Base-by-base conservation (phyloP, 2,113 vertebrate genomes). In the Xiphophorus couchianus region DNA sequence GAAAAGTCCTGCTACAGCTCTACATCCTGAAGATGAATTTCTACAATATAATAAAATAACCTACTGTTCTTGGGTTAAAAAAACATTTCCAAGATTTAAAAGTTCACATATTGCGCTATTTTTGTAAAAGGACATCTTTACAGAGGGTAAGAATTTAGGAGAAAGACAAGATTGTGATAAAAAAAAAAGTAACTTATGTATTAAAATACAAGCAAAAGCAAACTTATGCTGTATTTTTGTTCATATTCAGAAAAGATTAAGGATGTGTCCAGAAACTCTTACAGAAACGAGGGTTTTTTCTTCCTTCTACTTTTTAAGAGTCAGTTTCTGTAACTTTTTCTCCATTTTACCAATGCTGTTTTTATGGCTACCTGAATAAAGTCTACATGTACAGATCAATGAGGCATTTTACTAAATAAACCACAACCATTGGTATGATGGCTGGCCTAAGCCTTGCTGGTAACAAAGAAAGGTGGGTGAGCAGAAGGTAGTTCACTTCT, bases 321-420 rank as follows among this genome's bases (percentile, higher is more conserved):
- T 81, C 27, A 1, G 78, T 77, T 80, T 85, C 54, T 73, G 72
- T 42, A 81, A 73, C 69, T 14, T 28, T 48, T 76, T 89, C 82
- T 71, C 77, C 83, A 81, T 73, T 74, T 54, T 76, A 48, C 14
- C 35, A 78, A 15, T 28, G 25, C 67, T 89, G 93, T 93, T 90
- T 63, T 42, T 37, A 87, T 88, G 90, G 78, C 81, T 85, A 87
- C 88, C 81, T 88, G 69, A 88, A 88, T 72, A 60, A 86, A 65
- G 67, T 86, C 66, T 81, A 82, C 79, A 91, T 91, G 90, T 92
- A 83, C 70, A 88, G 89, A 88, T 89, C 51, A 88, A 88, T 87
- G 86, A 71, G 17, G 54, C 44, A 73, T 29, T 89, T 86, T 85
- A 65, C 86, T 88, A 74, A 92, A 93, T 93, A 93, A 94, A 92